Evolutionary conservation across 2,797 vertebrate species (phyloP), one percentile per base, ranked within the genome.

Genomic region (Spea hammondii): DNA sequence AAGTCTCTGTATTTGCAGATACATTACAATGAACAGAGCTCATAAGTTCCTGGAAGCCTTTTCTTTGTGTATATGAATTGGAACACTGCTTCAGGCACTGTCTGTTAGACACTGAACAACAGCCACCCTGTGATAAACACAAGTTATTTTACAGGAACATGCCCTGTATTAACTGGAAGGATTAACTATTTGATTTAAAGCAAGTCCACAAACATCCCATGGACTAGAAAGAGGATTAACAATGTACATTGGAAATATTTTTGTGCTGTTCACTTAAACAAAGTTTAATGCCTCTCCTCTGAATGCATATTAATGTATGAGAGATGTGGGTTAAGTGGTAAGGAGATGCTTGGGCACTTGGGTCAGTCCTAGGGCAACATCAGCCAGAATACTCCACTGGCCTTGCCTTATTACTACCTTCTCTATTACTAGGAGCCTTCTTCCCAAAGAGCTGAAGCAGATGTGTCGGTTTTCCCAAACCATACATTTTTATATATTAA

Each of bases 1-100:
- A 14, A 77, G 51, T 59, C 57, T 72, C n/a, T 67, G 50, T 11
- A 47, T 65, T 32, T 72, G 44, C 46, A 57, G 59, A n/a, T n/a
- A 48, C 4, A 51, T 66, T 79, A 68, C 65, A 74, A 53, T 65
- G 64, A 60, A 17, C 64, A 77, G 76, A 77, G 46, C 76, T 12
- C 17, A 32, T 47, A 70, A 44, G 49, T 79, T 79, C 77, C 77
- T 49, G 71, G 77, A 79, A 78, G 14, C 32, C 5, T 64, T 8
- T 65, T 44, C n/a, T 13, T 13, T 49, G 10, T 72, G 13, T 60
- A 8, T 8, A 55, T 14, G 54, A 45, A 55, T 62, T 65, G 62
- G 54, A 54, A 74, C 9, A 66, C 44, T 70, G 78, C 78, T 68
- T 9, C 5, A 47, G 65, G 78, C 65, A 12, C 17, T 74, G 78